A percentile compares a stretch with the other conserved stretches of the same genome.
Evolutionary conservation across 1,140 invertebrate genomes (phyloP).

Genomic region (Phenacoccus solenopsis): DNA sequence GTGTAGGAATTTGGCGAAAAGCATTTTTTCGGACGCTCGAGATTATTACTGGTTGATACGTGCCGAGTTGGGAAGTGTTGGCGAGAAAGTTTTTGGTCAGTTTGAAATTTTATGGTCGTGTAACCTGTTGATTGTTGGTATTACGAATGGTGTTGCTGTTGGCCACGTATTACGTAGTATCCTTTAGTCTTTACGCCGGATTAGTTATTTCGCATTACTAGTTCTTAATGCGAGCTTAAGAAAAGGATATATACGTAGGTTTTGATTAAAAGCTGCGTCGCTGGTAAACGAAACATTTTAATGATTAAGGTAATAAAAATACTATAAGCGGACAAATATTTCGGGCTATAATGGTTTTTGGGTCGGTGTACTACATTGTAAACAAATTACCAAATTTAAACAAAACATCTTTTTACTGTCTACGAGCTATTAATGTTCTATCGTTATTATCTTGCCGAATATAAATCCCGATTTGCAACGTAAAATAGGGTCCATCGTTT

Average conservation of each 20-base stretch:
- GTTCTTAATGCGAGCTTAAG: too few species aligned
- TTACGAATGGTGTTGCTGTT: background rate
- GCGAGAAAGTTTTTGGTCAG: background rate
- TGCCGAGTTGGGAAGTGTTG: background rate
- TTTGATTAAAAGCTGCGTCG: background rate
- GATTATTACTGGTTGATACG: background rate
- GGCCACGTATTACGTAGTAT: background rate
- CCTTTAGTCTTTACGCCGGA: too few species aligned
- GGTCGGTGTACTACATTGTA: background rate
- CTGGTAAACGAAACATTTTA: background rate
- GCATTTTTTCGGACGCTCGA: background rate
- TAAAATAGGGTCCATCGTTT: conserved; percentile 1
- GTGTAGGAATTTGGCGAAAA: too few species aligned
- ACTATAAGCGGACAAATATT: background rate
- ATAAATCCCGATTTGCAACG: background rate
- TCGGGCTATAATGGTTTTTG: background rate
- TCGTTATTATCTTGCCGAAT: background rate
- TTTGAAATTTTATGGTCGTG: background rate
- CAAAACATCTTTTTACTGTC: background rate
- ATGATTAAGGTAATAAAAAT: background rate
- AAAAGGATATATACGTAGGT: too few species aligned
- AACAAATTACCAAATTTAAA: conserved; percentile 3
- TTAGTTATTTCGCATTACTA: too few species aligned
- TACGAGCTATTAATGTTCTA: conserved; percentile 2
- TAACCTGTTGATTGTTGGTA: background rate